phyloP scores from a whole-genome alignment of 2,797 vertebrate species.

The Coregonus ussuriensis region DNA sequence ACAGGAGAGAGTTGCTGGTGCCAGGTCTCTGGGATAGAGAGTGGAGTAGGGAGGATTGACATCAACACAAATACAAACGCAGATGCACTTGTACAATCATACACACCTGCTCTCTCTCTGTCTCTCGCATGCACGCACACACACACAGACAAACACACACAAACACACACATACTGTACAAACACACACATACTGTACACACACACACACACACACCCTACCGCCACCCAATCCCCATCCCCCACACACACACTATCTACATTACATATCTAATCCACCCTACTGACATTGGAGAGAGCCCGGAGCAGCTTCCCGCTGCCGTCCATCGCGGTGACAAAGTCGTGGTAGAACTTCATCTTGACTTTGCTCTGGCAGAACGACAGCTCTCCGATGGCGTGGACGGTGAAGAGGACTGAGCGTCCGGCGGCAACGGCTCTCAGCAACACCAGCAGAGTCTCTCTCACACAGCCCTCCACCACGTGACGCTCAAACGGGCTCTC shows the following conservation, averaged over 20 bases:
- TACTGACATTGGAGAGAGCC: conserved; percentile 75
- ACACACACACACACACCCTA: no score
- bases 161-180: background rate
- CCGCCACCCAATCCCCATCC: no score
- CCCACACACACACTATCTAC: no score
- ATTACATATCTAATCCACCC: no score
- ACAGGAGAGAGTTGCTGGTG: conserved; percentile 73
- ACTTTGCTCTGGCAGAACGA: conserved; percentile 74
- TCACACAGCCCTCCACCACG: no score
- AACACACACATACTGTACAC: no score
- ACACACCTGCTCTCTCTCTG: background rate
- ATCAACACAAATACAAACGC: background rate
- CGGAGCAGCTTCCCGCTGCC: conserved; percentile 65
- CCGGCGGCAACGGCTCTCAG: conserved; percentile 68
- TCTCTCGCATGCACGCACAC: background rate
- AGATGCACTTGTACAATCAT: background rate
- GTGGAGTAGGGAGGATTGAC: background rate
- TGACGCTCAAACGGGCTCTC: no score
- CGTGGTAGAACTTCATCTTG: conserved; percentile 83
- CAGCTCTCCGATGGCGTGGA: conserved; percentile 79
- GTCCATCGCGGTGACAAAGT: conserved; percentile 77
- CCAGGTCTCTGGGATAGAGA: conserved; percentile 71
- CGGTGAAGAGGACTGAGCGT: conserved; percentile 68
- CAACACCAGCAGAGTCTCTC: conserved; percentile 50
- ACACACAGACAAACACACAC: conserved; percentile 20